Percentiles rank a stretch among this genome's conserved stretches.
These are phyloP conservation scores for Drosophila parvula DNA, from an alignment of 1,140 invertebrate species.

Conservation along the genomic window DNA sequence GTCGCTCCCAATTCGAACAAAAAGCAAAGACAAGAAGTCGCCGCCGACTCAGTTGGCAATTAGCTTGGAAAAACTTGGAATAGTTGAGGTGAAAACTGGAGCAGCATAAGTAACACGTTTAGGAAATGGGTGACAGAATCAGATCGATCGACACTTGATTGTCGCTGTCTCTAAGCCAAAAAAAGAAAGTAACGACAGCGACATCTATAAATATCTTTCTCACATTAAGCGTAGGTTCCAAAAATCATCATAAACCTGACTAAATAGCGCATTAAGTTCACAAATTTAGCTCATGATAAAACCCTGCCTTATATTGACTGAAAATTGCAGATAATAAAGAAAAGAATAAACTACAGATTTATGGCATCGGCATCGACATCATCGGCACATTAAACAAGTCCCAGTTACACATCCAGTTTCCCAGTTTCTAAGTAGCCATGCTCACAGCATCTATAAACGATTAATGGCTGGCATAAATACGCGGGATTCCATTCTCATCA, in stretches of 20 bases:
- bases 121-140: conserved; percentile 34
- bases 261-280: neutral
- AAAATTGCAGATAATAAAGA: conserved; percentile 15
- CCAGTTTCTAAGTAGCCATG: conserved; percentile 2
- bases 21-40: conserved; percentile 31
- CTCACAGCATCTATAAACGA: conserved; percentile 29
- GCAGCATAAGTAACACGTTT: conserved; percentile 17
- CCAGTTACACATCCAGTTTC: conserved; percentile 29
- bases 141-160: conserved; percentile 25
- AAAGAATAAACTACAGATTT: conserved; percentile 20
- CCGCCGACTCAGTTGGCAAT: neutral
- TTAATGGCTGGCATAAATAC: conserved; percentile 46
- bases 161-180: too few species aligned
- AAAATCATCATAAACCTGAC: neutral
- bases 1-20: conserved; percentile 55
- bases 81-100: conserved; percentile 49
- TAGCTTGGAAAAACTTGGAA: conserved; percentile 30
- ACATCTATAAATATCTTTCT: too few species aligned
- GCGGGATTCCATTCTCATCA: conserved; percentile 40
- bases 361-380: conserved; percentile 1
- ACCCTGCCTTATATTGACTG: conserved; percentile 1
- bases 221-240: neutral
- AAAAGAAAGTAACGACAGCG: neutral
- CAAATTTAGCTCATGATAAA: neutral
- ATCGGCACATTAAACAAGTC: conserved; percentile 15